Conservation (phyloP, 2,797 vertebrate genomes). For the Ambastaia sidthimunki region DNA sequence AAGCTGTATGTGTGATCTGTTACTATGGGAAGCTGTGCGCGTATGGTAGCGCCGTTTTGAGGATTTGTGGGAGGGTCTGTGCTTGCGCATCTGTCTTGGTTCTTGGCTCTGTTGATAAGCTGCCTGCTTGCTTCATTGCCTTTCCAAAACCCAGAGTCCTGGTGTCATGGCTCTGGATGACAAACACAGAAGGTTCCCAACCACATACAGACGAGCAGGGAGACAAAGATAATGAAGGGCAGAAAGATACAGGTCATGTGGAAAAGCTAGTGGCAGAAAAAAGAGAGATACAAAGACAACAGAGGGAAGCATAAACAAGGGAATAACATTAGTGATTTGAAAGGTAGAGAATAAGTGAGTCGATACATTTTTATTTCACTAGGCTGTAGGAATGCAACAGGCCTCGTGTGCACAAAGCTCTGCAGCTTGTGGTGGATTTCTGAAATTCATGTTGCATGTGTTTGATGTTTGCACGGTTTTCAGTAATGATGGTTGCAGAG, state of each 20-base stretch:
- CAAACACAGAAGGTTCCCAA: conserved; percentile 43
- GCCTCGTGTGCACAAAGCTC: not conserved
- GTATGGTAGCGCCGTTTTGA: not conserved
- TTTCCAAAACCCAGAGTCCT: conserved; percentile 51
- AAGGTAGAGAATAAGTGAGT: not conserved
- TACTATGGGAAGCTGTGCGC: conserved; percentile 36
- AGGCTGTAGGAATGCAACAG: not conserved
- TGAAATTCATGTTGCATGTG: not conserved
- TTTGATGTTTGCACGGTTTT: not conserved
- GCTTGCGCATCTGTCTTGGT: conserved; percentile 44
- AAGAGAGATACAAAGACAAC: not conserved
- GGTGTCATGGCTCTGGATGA: conserved; percentile 50
- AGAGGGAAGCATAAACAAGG: not conserved
- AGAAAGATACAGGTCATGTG: conserved; percentile 20
- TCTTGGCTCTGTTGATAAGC: conserved; percentile 57
- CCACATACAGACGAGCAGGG: conserved; percentile 8
- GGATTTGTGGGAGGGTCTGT: conserved; percentile 31
- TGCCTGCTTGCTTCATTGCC: conserved; percentile 49
- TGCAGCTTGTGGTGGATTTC: not conserved
- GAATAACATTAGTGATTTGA: not conserved
- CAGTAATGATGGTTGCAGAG: not conserved
- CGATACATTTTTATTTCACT: not conserved
- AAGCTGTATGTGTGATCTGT: conserved; percentile 45
- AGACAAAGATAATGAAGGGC: conserved; percentile 34
- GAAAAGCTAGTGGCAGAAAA: not conserved